A percentile compares a stretch with the other conserved stretches of the same genome.
Conservation (phyloP, 2,113 vertebrate species). For the Nycticryphes semicollaris region DNA sequence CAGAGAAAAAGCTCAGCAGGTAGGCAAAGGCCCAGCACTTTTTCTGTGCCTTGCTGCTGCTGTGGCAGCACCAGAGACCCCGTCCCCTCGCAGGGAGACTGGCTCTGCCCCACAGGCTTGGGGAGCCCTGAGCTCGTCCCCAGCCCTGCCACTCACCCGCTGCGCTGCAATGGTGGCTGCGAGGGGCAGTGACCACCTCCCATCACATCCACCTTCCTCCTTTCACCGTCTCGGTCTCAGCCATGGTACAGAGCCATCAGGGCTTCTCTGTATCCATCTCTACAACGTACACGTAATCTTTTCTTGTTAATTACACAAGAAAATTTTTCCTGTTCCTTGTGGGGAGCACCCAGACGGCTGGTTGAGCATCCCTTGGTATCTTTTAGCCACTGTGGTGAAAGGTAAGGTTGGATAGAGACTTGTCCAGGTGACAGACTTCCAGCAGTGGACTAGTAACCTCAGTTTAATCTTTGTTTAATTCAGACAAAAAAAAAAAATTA, state of each 20-base stretch:
- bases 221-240: not conserved
- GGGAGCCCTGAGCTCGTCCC: not conserved
- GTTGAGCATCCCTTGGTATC: not conserved
- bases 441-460: not conserved
- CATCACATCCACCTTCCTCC: not conserved
- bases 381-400: not conserved
- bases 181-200: not conserved
- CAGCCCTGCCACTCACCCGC: not conserved
- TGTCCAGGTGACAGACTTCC: not conserved
- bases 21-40: not conserved
- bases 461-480: not conserved
- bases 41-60: not conserved
- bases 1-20: not conserved
- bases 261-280: not conserved
- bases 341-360: not conserved
- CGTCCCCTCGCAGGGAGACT: fast-evolving
- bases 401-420: not conserved
- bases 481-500: not conserved
- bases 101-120: not conserved
- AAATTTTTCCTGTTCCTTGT: not conserved
- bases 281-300: not conserved
- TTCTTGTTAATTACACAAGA: not conserved
- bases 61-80: not conserved
- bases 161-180: fast-evolving
- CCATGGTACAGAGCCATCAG: not conserved